A percentile compares a stretch with the other conserved stretches of the same genome.
Conservation (phyloP, 2,888 invertebrate genomes). For the Glaucopsyche alexis region DNA sequence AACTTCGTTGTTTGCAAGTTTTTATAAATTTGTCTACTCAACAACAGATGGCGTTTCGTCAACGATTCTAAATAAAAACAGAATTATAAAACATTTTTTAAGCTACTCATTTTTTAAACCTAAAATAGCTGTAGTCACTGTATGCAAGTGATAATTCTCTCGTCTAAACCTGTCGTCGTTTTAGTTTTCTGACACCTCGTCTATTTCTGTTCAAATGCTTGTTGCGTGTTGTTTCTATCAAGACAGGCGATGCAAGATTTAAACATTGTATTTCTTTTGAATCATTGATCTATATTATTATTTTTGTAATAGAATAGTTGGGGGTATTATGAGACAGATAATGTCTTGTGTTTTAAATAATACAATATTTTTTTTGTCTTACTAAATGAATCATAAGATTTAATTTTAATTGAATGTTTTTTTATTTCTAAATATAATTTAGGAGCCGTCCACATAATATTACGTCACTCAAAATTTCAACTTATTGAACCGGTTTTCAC, state of each 20-base stretch:
- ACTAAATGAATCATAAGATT: no score
- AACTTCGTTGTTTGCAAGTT: not conserved
- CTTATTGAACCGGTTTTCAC: no score
- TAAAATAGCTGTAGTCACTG: conserved; percentile 39
- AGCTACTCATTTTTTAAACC: not conserved
- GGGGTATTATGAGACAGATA: no score
- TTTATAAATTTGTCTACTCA: not conserved
- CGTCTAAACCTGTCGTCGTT: conserved; percentile 39
- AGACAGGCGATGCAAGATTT: conserved; percentile 10
- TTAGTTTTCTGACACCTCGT: conserved; percentile 41
- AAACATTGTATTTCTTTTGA: conserved; percentile 9
- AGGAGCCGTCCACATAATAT: no score
- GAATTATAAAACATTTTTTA: not conserved
- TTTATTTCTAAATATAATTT: no score
- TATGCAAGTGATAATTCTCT: conserved; percentile 34
- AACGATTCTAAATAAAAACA: not conserved
- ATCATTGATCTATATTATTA: not conserved
- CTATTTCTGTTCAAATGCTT: conserved; percentile 35
- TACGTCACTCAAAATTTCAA: no score
- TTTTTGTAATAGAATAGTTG: no score
- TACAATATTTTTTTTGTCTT: no score
- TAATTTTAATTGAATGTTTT: no score
- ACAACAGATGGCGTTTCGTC: not conserved
- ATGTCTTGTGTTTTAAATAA: no score
- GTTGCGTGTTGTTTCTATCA: conserved; percentile 12